Conservation (phyloP, 2,888 invertebrate genomes). For the Pachydiplax longipennis region DNA sequence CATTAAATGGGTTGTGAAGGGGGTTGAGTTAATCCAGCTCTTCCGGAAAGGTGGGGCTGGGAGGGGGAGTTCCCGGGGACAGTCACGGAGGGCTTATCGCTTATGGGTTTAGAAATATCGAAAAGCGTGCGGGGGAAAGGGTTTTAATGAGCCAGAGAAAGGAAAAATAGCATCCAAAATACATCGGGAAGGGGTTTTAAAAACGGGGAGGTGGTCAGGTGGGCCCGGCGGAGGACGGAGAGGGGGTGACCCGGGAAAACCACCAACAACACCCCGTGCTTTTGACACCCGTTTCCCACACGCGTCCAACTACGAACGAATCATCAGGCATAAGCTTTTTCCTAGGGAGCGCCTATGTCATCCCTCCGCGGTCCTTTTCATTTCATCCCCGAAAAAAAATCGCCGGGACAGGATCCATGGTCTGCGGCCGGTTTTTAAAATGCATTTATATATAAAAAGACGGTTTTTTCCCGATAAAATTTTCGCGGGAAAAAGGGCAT, state of each 20-base stretch:
- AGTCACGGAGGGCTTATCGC: neutral
- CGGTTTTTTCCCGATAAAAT: slow-evolving; percentile 7
- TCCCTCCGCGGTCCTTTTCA: slow-evolving; percentile 34
- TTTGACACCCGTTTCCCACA: slow-evolving; percentile 42
- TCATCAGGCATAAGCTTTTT: slow-evolving; percentile 40
- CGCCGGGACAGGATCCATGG: neutral
- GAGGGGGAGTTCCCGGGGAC: neutral
- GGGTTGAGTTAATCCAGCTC: neutral
- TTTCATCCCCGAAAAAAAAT: neutral
- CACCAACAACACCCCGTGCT: slow-evolving; percentile 30
- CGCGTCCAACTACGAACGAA: slow-evolving; percentile 31
- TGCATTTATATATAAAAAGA: neutral
- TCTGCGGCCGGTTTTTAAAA: slow-evolving; percentile 13
- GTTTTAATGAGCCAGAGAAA: neutral
- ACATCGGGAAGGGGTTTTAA: neutral
- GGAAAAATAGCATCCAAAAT: neutral
- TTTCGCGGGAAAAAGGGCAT: slow-evolving; percentile 2
- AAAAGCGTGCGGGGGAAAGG: neutral
- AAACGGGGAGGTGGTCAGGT: neutral
- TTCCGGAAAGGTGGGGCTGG: neutral
- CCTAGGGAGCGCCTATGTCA: slow-evolving; percentile 21
- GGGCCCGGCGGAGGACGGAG: neutral
- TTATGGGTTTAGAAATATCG: neutral
- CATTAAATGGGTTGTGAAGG: neutral
- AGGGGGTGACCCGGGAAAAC: slow-evolving; percentile 29